A percentile compares a stretch with the other conserved stretches of the same genome.
These are phyloP conservation scores for Trachymyrmex cornetzi DNA, from an alignment of 1,140 invertebrate genomes.

Conservation along the genomic window DNA sequence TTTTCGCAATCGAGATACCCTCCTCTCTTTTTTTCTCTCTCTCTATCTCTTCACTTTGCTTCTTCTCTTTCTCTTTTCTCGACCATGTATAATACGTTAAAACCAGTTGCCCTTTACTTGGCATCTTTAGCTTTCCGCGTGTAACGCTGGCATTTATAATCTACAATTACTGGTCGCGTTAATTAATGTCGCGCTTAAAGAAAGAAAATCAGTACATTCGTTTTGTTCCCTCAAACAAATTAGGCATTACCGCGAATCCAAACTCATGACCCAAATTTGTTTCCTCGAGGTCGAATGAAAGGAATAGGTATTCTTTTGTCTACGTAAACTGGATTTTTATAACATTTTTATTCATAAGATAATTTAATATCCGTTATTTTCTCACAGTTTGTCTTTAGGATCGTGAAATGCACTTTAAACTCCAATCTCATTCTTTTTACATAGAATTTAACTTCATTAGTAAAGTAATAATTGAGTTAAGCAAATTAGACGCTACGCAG, in stretches of 20 bases:
- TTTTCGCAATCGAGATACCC: slow-evolving; percentile 60
- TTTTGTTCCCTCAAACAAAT: slow-evolving; percentile 15
- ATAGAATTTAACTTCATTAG: slow-evolving; percentile 8
- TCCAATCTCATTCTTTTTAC: neutral
- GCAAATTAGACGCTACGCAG: neutral
- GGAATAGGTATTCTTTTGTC: neutral
- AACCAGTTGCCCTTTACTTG: slow-evolving; percentile 83
- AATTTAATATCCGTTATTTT: slow-evolving; percentile 29
- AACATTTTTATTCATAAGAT: slow-evolving; percentile 22
- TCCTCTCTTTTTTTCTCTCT: neutral
- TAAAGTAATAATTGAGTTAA: neutral
- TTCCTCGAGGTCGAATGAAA: slow-evolving; percentile 34
- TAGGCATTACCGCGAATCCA: neutral
- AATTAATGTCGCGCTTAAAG: slow-evolving; percentile 16
- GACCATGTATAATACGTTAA: slow-evolving; percentile 56
- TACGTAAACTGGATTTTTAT: slow-evolving; percentile 18
- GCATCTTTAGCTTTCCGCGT: slow-evolving; percentile 49
- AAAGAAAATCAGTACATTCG: slow-evolving; percentile 1
- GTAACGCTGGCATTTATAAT: slow-evolving; percentile 75
- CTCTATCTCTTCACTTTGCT: neutral
- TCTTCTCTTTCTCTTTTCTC: slow-evolving; percentile 9
- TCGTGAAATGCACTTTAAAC: neutral
- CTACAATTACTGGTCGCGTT: slow-evolving; percentile 59
- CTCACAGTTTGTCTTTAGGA: neutral
- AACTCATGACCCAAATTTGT: neutral